phyloP scores from a whole-genome alignment of 2,113 vertebrate species.

The Bos indicus region DNA sequence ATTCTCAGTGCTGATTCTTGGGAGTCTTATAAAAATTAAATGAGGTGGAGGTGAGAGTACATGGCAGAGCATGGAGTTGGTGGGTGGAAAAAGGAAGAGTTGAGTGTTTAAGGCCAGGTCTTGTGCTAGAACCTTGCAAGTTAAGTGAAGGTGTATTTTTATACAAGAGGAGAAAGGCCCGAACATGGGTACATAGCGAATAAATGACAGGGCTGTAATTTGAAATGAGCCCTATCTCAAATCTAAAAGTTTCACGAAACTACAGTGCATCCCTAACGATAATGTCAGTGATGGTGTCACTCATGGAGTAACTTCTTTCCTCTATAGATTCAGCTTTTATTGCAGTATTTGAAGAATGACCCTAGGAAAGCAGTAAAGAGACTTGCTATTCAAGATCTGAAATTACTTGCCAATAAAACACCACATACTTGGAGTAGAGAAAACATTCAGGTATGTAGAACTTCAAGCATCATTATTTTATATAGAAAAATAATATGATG shows the following conservation, averaged over 20 bases:
- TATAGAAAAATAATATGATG: background rate
- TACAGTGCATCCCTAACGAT: background rate
- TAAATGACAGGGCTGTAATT: background rate
- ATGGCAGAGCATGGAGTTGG: background rate
- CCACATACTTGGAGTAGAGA: constrained; percentile 96
- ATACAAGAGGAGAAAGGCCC: background rate
- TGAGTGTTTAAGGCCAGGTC: background rate
- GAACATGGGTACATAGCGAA: background rate
- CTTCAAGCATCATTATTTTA: constrained; percentile 1
- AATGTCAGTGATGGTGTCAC: background rate
- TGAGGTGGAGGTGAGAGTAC: background rate
- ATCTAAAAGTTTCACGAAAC: background rate
- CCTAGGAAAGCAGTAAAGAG: constrained; percentile 96
- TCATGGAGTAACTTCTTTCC: background rate
- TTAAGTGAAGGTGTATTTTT: background rate
- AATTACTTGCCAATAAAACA: constrained; percentile 93
- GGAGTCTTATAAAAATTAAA: background rate
- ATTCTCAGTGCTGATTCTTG: background rate
- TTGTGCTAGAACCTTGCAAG: background rate
- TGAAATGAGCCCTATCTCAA: background rate
- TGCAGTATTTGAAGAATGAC: constrained; percentile 95
- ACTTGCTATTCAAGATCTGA: constrained; percentile 93
- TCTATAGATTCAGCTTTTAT: constrained; percentile 91
- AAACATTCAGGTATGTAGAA: constrained; percentile 89
- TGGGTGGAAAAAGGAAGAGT: background rate